phyloP scores from a whole-genome alignment of 2,797 vertebrate genomes.

The Vespertilio murinus region DNA sequence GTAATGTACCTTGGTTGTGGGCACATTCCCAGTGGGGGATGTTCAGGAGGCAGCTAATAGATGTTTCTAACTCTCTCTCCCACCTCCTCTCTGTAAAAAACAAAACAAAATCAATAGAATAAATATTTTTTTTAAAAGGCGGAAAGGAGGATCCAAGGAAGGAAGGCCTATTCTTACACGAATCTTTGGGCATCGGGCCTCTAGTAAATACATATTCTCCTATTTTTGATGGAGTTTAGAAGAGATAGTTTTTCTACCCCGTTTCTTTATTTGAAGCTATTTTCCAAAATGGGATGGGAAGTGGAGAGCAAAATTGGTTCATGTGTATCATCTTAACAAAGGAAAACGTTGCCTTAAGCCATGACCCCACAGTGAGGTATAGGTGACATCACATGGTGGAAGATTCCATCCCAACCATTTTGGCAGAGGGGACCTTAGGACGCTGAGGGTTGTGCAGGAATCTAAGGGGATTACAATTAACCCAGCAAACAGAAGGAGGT shows the following conservation, averaged over 20 bases:
- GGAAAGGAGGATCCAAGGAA: too few relatives aligned
- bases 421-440: not conserved
- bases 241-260: not conserved
- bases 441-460: not conserved
- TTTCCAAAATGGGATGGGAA: not conserved
- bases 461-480: not conserved
- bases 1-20: too few relatives aligned
- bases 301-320: not conserved
- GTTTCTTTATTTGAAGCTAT: slow-evolving; percentile 13
- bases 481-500: not conserved
- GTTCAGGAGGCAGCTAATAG: too few relatives aligned
- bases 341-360: not conserved
- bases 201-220: not conserved
- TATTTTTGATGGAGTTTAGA: not conserved
- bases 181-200: too few relatives aligned
- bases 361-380: not conserved
- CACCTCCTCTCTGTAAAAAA: too few relatives aligned
- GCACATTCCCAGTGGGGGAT: too few relatives aligned
- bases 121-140: too few relatives aligned
- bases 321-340: not conserved
- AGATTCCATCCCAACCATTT: not conserved
- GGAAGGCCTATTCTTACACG: too few relatives aligned
- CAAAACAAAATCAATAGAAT: too few relatives aligned
- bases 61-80: too few relatives aligned
- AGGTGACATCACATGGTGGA: not conserved